Evolutionary conservation across 2,888 invertebrate species (phyloP).

Genomic region (Lasioglossum morio): DNA sequence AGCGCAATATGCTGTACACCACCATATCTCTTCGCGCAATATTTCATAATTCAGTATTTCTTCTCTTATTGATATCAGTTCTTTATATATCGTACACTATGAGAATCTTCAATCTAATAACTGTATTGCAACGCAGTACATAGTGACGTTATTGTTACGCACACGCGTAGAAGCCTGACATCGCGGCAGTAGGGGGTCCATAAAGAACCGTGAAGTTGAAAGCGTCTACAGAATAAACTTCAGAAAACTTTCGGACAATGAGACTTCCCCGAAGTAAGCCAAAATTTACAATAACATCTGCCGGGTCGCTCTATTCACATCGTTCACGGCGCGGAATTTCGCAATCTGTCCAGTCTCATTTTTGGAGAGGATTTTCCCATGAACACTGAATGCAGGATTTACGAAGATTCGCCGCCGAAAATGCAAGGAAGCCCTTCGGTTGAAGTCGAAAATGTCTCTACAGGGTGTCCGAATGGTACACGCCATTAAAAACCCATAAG

Average conservation of each 20-base stretch:
- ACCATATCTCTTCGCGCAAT: neutral
- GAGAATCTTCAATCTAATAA: neutral
- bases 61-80: neutral
- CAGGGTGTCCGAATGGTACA: neutral
- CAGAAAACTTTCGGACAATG: slow-evolving; percentile 4
- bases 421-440: neutral
- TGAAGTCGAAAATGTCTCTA: neutral
- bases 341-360: slow-evolving; percentile 1
- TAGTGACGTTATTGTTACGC: neutral
- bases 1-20: neutral
- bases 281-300: slow-evolving; percentile 15
- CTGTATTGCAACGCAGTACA: neutral
- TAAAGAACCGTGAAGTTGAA: neutral
- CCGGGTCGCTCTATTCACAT: neutral
- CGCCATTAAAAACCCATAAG: neutral
- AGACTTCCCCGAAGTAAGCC: neutral
- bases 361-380: neutral
- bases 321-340: neutral
- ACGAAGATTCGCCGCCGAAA: neutral
- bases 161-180: neutral
- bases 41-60: neutral
- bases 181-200: neutral
- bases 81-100: neutral
- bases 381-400: neutral
- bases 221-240: slow-evolving; percentile 10